These are phyloP conservation scores for Amiota minor DNA, from an alignment of 2,888 invertebrate genomes.

Conservation along the genomic window DNA sequence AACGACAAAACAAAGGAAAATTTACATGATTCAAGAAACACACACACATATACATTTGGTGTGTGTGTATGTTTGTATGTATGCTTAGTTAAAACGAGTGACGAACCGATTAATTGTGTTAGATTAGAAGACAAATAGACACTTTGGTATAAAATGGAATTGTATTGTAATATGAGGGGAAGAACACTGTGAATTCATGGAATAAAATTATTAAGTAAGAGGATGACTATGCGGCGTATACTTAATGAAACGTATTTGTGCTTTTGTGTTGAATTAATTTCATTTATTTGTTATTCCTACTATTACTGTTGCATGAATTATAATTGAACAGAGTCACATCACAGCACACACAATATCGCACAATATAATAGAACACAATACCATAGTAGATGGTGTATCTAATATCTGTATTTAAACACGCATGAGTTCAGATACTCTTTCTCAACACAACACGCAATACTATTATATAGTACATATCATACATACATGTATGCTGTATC, in stretches of 20 bases:
- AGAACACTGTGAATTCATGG: too few relatives aligned
- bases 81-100: conserved; percentile 58
- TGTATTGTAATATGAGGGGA: neutral
- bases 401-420: conserved; percentile 36
- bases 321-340: conserved; percentile 52
- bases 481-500: neutral
- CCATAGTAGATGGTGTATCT: conserved; percentile 32
- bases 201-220: neutral
- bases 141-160: neutral
- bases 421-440: neutral
- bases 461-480: neutral
- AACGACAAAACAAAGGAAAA: neutral
- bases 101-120: conserved; percentile 68
- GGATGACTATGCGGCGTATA: conserved; percentile 15
- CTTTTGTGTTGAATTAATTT: conserved; percentile 57
- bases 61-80: neutral
- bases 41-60: neutral
- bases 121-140: conserved; percentile 54
- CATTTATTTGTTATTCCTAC: conserved; percentile 62
- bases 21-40: neutral
- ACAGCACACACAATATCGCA: conserved; percentile 28
- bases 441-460: too few relatives aligned
- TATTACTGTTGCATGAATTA: conserved; percentile 47
- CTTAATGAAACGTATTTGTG: conserved; percentile 50
- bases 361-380: conserved; percentile 6